Conservation (phyloP, 2,888 invertebrate genomes). For the Arrhopalites spinosus region DNA sequence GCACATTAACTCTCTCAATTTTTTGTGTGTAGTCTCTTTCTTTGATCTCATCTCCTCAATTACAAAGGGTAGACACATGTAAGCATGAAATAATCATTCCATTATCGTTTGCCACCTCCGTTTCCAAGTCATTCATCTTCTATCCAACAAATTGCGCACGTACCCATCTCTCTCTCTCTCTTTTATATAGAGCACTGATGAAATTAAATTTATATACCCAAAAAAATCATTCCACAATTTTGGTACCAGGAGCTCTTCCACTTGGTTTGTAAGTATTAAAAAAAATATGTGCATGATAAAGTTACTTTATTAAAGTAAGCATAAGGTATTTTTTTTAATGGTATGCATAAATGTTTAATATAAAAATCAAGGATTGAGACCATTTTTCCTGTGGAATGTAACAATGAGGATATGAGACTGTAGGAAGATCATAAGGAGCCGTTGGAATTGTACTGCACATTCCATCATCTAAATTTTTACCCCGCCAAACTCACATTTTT, state of each 20-base stretch:
- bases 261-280: no score
- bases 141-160: neutral
- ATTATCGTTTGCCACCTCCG: slow-evolving; percentile 18
- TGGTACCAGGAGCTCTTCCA: no score
- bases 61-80: slow-evolving; percentile 26
- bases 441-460: slow-evolving; percentile 20
- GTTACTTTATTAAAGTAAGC: no score
- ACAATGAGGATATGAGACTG: no score
- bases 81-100: slow-evolving; percentile 25
- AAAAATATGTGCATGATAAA: no score
- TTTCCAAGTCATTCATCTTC: slow-evolving; percentile 17
- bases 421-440: slow-evolving; percentile 18
- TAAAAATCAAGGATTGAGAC: no score
- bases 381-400: no score
- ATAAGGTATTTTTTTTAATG: no score
- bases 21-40: neutral
- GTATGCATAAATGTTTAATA: no score
- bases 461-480: slow-evolving; percentile 21
- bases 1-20: slow-evolving; percentile 1
- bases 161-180: slow-evolving; percentile 1
- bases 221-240: no score
- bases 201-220: no score
- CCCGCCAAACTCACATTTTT: slow-evolving; percentile 24
- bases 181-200: slow-evolving; percentile 5
- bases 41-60: slow-evolving; percentile 2